Evolutionary conservation across 1,140 invertebrate genomes (phyloP).

Genomic region (Mylabris phalerata): DNA sequence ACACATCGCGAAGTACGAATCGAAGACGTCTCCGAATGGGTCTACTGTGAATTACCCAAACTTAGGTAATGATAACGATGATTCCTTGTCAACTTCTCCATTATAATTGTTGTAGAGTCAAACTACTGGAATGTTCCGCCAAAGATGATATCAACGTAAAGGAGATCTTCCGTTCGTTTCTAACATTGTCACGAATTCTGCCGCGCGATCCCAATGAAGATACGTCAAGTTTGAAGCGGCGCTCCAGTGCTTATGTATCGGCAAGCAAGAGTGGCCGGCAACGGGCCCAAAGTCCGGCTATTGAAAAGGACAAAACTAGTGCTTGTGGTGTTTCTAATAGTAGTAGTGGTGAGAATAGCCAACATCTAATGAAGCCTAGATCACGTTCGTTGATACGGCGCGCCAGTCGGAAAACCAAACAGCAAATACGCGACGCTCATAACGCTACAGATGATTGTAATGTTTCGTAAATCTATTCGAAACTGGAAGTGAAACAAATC

Average conservation of each 20-base stretch:
- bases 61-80: conserved; percentile 45
- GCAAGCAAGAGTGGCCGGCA: conserved; percentile 47
- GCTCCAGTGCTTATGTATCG: conserved; percentile 67
- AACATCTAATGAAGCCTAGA: conserved; percentile 51
- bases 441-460: conserved; percentile 58
- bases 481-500: neutral
- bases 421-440: conserved; percentile 66
- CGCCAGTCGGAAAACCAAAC: conserved; percentile 70
- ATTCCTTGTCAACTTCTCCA: neutral
- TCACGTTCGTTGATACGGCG: conserved; percentile 71
- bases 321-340: conserved; percentile 18
- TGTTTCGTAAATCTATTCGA: conserved; percentile 52
- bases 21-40: conserved; percentile 75
- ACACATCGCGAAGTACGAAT: conserved; percentile 59
- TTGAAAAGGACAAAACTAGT: too few species aligned
- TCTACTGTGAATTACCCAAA: conserved; percentile 67
- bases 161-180: conserved; percentile 66
- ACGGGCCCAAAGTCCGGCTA: conserved; percentile 34
- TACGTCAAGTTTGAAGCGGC: conserved; percentile 55
- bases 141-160: conserved; percentile 72
- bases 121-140: conserved; percentile 74
- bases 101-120: conserved; percentile 48
- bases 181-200: conserved; percentile 61
- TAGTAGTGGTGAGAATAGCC: conserved; percentile 35
- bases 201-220: conserved; percentile 50